These are phyloP conservation scores for Microctonus aethiopoides DNA, from an alignment of 2,888 invertebrate genomes.

Conservation along the genomic window DNA sequence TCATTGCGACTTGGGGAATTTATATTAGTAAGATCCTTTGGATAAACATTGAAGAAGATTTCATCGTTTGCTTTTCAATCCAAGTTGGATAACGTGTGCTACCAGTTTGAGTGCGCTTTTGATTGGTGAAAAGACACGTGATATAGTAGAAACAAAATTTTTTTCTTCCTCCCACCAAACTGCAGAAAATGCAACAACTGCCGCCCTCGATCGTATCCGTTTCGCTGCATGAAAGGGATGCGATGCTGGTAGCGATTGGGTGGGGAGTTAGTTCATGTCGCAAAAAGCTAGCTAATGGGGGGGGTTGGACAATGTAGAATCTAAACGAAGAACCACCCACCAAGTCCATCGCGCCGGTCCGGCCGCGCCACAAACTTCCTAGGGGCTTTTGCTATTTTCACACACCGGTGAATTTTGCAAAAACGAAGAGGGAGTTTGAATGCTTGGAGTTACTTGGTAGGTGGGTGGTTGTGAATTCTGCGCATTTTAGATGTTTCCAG, in stretches of 20 bases:
- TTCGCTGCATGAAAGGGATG: background rate
- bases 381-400: conserved; percentile 22
- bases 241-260: background rate
- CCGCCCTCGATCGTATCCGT: background rate
- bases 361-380: conserved; percentile 55
- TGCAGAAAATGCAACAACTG: too few species aligned
- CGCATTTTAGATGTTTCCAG: background rate
- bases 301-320: conserved; percentile 63
- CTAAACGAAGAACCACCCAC: conserved; percentile 68
- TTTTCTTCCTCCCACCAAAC: background rate
- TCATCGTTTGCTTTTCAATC: too few species aligned
- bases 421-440: background rate
- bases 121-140: too few species aligned
- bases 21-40: too few species aligned
- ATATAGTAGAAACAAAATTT: too few species aligned
- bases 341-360: conserved; percentile 66
- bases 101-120: too few species aligned
- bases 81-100: too few species aligned
- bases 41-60: too few species aligned
- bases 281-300: conserved; percentile 42
- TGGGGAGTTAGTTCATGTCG: background rate
- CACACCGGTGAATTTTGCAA: background rate
- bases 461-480: background rate
- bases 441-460: background rate
- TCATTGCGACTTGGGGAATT: conserved; percentile 60